Evolutionary conservation across 2,888 invertebrate species (phyloP).

Genomic region (Lagria hirta): DNA sequence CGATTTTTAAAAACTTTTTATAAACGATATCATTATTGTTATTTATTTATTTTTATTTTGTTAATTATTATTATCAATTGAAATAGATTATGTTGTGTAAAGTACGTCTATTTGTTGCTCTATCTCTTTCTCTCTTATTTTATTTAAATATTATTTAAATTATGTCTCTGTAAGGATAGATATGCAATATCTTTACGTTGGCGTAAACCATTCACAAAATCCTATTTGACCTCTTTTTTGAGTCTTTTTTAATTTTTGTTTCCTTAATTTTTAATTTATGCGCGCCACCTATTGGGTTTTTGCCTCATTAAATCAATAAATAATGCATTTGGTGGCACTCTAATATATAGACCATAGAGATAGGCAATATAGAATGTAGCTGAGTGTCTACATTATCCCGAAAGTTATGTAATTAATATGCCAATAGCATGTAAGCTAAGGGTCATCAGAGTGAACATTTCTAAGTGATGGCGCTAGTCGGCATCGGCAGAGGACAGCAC

Average conservation of each 20-base stretch:
- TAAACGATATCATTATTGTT: slow-evolving; percentile 17
- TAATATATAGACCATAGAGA: no score
- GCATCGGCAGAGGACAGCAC: slow-evolving; percentile 44
- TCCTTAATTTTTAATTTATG: no score
- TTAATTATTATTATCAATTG: slow-evolving; percentile 13
- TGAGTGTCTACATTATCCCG: slow-evolving; percentile 39
- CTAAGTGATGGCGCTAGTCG: slow-evolving; percentile 34
- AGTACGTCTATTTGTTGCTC: slow-evolving; percentile 25
- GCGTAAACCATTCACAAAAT: slow-evolving; percentile 12
- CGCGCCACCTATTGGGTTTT: no score
- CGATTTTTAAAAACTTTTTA: slow-evolving; percentile 23
- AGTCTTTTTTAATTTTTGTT: no score
- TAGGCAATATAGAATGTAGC: slow-evolving; percentile 40
- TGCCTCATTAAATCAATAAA: no score
- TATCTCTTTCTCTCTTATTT: no score
- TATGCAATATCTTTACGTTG: slow-evolving; percentile 21
- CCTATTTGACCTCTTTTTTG: background rate
- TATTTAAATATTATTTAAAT: slow-evolving; percentile 9
- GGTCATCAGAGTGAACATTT: slow-evolving; percentile 25
- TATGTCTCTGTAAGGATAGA: slow-evolving; percentile 19
- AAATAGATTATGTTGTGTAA: slow-evolving; percentile 27
- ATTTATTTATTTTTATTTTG: slow-evolving; percentile 24
- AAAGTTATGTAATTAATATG: slow-evolving; percentile 46
- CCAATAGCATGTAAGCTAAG: slow-evolving; percentile 49
- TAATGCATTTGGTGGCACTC: no score